Evolutionary conservation across 2,888 invertebrate species (phyloP).

Genomic region (Coenonympha glycerion): DNA sequence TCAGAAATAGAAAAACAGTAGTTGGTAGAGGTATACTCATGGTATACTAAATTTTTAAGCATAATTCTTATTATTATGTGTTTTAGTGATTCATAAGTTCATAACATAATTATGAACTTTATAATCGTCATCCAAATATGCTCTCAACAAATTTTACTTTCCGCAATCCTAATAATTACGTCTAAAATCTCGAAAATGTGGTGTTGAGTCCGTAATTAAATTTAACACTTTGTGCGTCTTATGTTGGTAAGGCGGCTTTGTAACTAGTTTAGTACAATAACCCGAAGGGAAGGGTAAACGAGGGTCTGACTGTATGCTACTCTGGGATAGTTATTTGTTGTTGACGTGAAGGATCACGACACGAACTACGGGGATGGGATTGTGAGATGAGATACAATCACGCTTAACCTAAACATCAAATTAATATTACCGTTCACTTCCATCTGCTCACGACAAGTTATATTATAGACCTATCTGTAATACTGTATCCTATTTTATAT

Average conservation of each 20-base stretch:
- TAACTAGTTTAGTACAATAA: conserved; percentile 10
- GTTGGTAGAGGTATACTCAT: too few relatives aligned
- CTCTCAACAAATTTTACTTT: too few relatives aligned
- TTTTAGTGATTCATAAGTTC: too few relatives aligned
- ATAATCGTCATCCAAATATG: too few relatives aligned
- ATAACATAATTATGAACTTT: too few relatives aligned
- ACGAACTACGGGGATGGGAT: not conserved
- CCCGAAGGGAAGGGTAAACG: conserved; percentile 10
- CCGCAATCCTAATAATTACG: too few relatives aligned
- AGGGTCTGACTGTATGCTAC: conserved; percentile 7
- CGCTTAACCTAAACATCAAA: not conserved
- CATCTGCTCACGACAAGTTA: too few relatives aligned
- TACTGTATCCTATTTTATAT: too few relatives aligned
- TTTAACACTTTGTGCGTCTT: not conserved
- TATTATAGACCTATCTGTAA: too few relatives aligned
- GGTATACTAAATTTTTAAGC: too few relatives aligned
- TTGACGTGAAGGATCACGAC: not conserved
- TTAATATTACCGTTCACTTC: not conserved
- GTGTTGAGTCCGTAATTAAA: conserved; percentile 2
- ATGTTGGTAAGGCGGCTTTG: conserved; percentile 7
- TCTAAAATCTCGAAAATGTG: not conserved
- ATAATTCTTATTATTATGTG: too few relatives aligned
- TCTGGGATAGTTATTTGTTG: conserved; percentile 3
- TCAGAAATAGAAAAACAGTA: too few relatives aligned
- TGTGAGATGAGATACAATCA: not conserved